Conservation (phyloP, 2,888 invertebrate species). For the Caenorhabditis uteleia region DNA sequence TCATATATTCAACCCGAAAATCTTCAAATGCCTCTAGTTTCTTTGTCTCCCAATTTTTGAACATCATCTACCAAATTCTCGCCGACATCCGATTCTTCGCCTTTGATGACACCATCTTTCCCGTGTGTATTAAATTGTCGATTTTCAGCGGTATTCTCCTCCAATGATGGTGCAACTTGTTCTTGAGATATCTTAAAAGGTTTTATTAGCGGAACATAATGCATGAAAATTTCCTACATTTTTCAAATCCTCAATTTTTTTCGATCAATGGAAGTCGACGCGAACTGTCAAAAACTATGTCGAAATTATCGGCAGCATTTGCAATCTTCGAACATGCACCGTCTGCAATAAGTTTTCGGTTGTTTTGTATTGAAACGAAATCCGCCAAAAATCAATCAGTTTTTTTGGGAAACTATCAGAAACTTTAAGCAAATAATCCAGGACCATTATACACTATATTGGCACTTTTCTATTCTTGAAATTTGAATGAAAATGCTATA, state of each 20-base stretch:
- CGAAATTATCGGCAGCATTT: constrained; percentile 53
- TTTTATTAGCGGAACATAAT: not conserved
- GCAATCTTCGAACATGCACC: constrained; percentile 51
- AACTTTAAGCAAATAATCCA: no score
- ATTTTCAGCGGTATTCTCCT: constrained; percentile 63
- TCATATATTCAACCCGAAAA: not conserved
- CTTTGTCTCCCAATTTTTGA: constrained; percentile 53
- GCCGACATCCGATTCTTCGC: constrained; percentile 7
- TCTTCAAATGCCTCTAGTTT: constrained; percentile 33
- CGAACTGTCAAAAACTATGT: constrained; percentile 50
- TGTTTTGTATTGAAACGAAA: no score
- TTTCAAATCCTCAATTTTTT: constrained; percentile 48
- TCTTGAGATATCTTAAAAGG: constrained; percentile 56
- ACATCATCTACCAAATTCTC: constrained; percentile 50
- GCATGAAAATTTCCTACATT: no score
- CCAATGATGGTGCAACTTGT: constrained; percentile 55
- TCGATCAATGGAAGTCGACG: constrained; percentile 23
- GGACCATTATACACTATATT: no score
- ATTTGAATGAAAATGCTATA: no score
- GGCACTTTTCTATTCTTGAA: no score
- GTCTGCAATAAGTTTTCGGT: no score
- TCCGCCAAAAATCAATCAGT: no score
- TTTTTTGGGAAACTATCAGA: no score
- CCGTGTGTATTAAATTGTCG: constrained; percentile 44
- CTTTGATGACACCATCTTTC: constrained; percentile 39